A percentile compares a stretch with the other conserved stretches of the same genome.
Evolutionary conservation across 2,888 invertebrate genomes (phyloP).

Genomic region (Diaprepes abbreviatus): DNA sequence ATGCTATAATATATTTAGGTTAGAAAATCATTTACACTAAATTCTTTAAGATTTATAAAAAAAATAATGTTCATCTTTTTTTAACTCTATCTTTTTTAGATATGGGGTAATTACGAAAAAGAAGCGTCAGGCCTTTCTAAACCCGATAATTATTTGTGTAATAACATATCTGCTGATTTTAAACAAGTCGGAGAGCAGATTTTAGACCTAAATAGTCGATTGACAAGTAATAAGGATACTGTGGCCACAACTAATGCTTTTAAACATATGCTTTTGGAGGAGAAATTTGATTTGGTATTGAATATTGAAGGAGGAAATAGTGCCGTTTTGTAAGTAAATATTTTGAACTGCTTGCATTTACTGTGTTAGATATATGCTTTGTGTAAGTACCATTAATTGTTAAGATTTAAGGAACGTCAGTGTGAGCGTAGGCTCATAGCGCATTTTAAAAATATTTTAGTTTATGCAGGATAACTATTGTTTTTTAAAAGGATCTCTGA

Average conservation of each 20-base stretch:
- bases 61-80: no score
- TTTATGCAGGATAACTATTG: no score
- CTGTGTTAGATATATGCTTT: no score
- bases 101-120: conserved; percentile 66
- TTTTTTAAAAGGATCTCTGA: no score
- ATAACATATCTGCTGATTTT: conserved; percentile 66
- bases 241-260: conserved; percentile 73
- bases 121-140: conserved; percentile 58
- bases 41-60: no score
- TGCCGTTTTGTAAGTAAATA: conserved; percentile 70
- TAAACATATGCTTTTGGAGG: conserved; percentile 74
- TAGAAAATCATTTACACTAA: no score
- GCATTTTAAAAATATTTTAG: no score
- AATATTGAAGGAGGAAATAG: conserved; percentile 82
- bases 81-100: conserved; percentile 47
- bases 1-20: no score
- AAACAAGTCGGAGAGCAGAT: conserved; percentile 79
- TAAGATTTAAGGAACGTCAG: no score
- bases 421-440: no score
- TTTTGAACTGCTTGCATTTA: no score
- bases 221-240: conserved; percentile 65
- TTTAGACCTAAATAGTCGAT: conserved; percentile 67
- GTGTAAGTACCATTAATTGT: no score
- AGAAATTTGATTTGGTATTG: conserved; percentile 80
- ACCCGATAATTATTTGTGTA: conserved; percentile 60